Base-by-base conservation (phyloP, 2,113 vertebrate genomes). In the Otocyon megalotis region DNA sequence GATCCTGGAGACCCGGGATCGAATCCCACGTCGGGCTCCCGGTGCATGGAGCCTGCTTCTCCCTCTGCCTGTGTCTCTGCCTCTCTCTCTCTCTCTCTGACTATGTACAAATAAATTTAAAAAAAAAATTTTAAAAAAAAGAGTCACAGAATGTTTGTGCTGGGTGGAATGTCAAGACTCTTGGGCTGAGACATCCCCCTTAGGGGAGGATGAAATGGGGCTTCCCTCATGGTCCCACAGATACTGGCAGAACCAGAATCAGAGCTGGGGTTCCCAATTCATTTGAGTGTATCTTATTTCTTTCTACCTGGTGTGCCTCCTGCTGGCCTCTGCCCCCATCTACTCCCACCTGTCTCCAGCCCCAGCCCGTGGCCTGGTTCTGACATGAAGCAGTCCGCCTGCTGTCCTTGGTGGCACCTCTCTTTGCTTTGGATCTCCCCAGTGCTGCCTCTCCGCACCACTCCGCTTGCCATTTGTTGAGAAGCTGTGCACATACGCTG, bases 191-290 rank as follows among this genome's bases (percentile, higher is more conserved):
- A 60, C 62, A n/a, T 35, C 26, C 24, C 67, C 24, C 1, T 43
- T 19, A 10, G 8, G 48, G 30, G 30, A 56, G 30, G 30, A 56
- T 14, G 12, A 14, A 71, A 14, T 72, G 48, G n/a, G 53, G 19
- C 82, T 9, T 17, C 10, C 35, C 32, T 53, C 1, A 0, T 1
- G 19, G 54, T n/a, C 79, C 60, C 87, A 9, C 20, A 14, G 9
- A 35, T 0, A 11, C 22, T 5, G 28, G 77, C 72, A 6, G 76
- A 88, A 10, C 56, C 20, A 3, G 60, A n/a, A 35, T 15, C 9
- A 5, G 30, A 69, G 13, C 22, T 9, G 0, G 0, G 15, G 28
- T 3, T 12, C 53, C 76, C 0, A 2, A 3, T 22, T 32, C 63
- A 0, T 3, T 32, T 28, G 4, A 13, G 30, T 14, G 5, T 2